phyloP scores from a whole-genome alignment of 2,797 vertebrate genomes.

The Anguilla marmorata region DNA sequence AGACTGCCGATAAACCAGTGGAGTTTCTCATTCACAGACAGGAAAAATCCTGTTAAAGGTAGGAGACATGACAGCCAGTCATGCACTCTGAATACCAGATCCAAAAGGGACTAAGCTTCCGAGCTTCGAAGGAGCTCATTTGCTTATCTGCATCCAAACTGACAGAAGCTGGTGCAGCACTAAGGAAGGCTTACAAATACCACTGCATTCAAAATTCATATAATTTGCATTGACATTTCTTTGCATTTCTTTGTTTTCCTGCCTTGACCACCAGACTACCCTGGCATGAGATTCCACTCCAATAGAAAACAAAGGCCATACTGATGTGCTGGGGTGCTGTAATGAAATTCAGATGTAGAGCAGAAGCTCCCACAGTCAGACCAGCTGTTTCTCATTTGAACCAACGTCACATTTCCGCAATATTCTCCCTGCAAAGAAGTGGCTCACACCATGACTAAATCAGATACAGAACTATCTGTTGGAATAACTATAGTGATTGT shows the following conservation, averaged over 20 bases:
- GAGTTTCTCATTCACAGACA: too few species aligned
- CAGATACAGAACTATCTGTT: background rate
- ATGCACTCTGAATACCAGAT: too few species aligned
- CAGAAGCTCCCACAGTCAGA: constrained; percentile 66
- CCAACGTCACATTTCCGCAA: constrained; percentile 75
- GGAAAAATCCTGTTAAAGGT: too few species aligned
- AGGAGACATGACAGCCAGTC: too few species aligned
- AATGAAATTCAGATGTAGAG: constrained; percentile 62
- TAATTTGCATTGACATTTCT: too few species aligned
- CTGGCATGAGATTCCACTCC: background rate
- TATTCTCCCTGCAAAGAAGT: constrained; percentile 71
- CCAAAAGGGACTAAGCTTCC: too few species aligned
- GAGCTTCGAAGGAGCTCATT: too few species aligned
- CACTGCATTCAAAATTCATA: too few species aligned
- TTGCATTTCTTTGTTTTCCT: background rate
- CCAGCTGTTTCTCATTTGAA: constrained; percentile 68
- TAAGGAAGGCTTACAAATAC: too few species aligned
- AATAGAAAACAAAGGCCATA: constrained; percentile 4
- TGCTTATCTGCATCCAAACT: too few species aligned
- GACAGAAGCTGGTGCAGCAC: too few species aligned
- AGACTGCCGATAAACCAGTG: too few species aligned
- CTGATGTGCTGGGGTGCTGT: constrained; percentile 28
- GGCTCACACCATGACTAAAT: background rate
- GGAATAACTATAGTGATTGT: background rate
- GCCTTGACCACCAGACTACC: background rate